These are phyloP conservation scores for Thera obeliscata DNA, from an alignment of 2,888 invertebrate species.

Conservation along the genomic window DNA sequence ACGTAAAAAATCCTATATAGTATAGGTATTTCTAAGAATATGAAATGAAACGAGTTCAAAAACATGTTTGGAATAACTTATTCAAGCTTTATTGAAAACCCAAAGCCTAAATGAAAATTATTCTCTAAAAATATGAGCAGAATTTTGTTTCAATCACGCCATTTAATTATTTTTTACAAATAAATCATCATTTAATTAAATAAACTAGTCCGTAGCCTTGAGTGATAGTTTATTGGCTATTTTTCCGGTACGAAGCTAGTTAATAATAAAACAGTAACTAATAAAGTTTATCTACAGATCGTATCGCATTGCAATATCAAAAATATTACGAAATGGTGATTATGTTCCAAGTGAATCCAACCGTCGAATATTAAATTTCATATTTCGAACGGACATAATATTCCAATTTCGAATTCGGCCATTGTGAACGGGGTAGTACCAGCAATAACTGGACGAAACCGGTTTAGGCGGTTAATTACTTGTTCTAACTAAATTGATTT, in stretches of 20 bases:
- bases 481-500: constrained; percentile 16
- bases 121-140: background rate
- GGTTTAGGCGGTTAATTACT: constrained; percentile 32
- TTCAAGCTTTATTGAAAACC: background rate
- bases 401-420: constrained; percentile 37
- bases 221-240: too few relatives aligned
- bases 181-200: too few relatives aligned
- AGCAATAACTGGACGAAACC: constrained; percentile 41
- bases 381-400: constrained; percentile 33
- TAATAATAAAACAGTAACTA: background rate
- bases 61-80: background rate
- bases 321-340: constrained; percentile 4
- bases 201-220: background rate
- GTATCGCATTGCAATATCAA: constrained; percentile 5
- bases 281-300: background rate
- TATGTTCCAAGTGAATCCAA: constrained; percentile 13
- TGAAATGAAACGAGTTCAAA: background rate
- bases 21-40: too few relatives aligned
- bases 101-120: background rate
- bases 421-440: constrained; percentile 42
- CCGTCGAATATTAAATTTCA: constrained; percentile 34
- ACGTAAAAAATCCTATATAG: too few relatives aligned
- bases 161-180: background rate
- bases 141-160: background rate
- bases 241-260: background rate